These are phyloP conservation scores for Sebastes fasciatus DNA, from an alignment of 2,113 vertebrate genomes.

Conservation along the genomic window DNA sequence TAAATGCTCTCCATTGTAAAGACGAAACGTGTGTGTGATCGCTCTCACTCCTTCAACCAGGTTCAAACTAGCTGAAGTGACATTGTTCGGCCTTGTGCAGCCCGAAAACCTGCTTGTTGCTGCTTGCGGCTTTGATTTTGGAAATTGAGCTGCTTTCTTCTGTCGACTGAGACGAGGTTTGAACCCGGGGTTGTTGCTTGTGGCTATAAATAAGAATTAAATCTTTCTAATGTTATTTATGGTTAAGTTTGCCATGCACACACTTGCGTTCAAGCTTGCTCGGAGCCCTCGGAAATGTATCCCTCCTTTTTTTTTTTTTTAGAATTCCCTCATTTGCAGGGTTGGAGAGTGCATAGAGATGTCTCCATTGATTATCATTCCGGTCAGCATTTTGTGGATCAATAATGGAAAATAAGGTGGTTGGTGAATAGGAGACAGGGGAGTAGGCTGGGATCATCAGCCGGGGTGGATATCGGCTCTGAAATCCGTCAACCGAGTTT, in stretches of 20 bases:
- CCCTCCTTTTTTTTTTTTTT: neutral
- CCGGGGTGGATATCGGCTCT: constrained; percentile 17
- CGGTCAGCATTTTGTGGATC: constrained; percentile 65
- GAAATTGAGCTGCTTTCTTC: too few relatives aligned
- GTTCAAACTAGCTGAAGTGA: too few relatives aligned
- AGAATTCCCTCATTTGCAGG: constrained; percentile 48
- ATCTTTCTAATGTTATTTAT: constrained; percentile 1
- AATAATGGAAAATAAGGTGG: constrained; percentile 65
- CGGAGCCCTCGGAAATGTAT: constrained; percentile 13
- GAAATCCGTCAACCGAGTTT: constrained; percentile 25
- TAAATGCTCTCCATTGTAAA: too few relatives aligned
- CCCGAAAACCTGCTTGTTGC: too few relatives aligned
- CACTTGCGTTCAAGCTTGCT: constrained; percentile 14
- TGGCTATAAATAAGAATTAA: neutral
- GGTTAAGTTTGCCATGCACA: neutral
- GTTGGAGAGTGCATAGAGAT: constrained; percentile 72
- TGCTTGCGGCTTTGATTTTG: too few relatives aligned
- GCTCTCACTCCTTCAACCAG: too few relatives aligned
- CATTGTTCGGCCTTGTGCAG: too few relatives aligned
- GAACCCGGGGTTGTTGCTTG: too few relatives aligned
- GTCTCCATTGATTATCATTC: constrained; percentile 79
- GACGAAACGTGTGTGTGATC: too few relatives aligned
- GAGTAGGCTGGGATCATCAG: constrained; percentile 36
- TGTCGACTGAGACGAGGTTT: too few relatives aligned
- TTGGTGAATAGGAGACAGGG: constrained; percentile 9